phyloP scores from a whole-genome alignment of 1,140 invertebrate species.

The Apis laboriosa region DNA sequence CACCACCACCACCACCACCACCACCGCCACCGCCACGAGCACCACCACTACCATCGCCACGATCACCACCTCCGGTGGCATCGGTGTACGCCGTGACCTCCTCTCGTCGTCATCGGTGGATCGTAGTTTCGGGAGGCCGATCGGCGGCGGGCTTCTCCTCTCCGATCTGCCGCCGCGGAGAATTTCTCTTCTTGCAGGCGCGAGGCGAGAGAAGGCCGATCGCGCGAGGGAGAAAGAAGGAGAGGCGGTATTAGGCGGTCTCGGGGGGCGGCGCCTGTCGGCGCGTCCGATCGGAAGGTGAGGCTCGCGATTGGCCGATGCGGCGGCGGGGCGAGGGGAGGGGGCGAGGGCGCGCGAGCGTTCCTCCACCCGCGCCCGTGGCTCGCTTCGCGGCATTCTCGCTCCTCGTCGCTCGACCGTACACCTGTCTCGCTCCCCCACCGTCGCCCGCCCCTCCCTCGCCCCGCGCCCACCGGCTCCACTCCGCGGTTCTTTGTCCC shows the following conservation, averaged over 20 bases:
- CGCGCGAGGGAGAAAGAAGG: constrained; percentile 57
- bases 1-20: not conserved
- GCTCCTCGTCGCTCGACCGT: not conserved
- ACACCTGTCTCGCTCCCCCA: not conserved
- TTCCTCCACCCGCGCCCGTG: constrained; percentile 61
- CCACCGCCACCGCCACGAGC: not conserved
- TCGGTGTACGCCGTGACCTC: constrained; percentile 52
- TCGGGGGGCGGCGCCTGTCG: constrained; percentile 66
- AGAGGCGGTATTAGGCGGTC: constrained; percentile 67
- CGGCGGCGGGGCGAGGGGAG: constrained; percentile 56
- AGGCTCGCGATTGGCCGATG: constrained; percentile 57
- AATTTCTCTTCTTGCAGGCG: constrained; percentile 60
- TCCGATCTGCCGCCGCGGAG: constrained; percentile 51
- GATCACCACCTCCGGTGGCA: constrained; percentile 43
- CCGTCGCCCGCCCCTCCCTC: not conserved
- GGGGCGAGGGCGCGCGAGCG: constrained; percentile 58
- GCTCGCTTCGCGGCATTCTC: constrained; percentile 30
- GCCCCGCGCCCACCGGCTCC: not conserved
- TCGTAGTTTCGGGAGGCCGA: constrained; percentile 64
- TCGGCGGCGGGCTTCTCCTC: constrained; percentile 56
- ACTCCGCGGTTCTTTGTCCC: not conserved
- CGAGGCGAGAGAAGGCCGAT: constrained; percentile 43
- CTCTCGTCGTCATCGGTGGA: constrained; percentile 61
- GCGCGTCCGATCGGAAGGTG: constrained; percentile 66
- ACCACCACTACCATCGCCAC: no score